Evolutionary conservation across 1,140 invertebrate genomes (phyloP).

Genomic region (Leptinotarsa undecemlineata): DNA sequence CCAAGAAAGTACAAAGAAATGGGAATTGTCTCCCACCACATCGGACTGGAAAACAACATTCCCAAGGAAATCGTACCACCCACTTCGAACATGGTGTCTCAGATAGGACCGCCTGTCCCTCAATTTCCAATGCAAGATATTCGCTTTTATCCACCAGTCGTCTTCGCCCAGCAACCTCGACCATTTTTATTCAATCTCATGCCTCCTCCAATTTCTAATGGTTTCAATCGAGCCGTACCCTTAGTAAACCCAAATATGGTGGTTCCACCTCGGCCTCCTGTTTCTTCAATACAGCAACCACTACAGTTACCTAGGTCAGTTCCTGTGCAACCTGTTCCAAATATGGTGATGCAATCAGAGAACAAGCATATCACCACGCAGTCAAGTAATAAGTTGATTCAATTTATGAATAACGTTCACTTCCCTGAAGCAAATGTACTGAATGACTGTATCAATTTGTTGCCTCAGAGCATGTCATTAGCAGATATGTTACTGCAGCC

Average conservation of each 20-base stretch:
- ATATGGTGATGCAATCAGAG: background rate
- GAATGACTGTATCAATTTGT: constrained; percentile 51
- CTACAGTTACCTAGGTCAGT: constrained; percentile 15
- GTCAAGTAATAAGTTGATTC: constrained; percentile 52
- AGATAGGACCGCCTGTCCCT: constrained; percentile 29
- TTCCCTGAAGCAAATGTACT: constrained; percentile 56
- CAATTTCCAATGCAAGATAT: constrained; percentile 28
- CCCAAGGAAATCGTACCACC: constrained; percentile 22
- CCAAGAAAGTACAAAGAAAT: constrained; percentile 55
- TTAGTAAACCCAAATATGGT: constrained; percentile 22
- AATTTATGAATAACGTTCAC: constrained; percentile 62
- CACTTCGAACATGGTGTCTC: constrained; percentile 23
- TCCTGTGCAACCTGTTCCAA: background rate
- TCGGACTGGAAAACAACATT: constrained; percentile 5
- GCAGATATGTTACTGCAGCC: constrained; percentile 53
- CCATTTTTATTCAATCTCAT: constrained; percentile 30
- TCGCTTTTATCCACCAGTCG: constrained; percentile 26
- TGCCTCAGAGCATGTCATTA: constrained; percentile 52
- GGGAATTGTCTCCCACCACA: constrained; percentile 9
- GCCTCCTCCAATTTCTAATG: constrained; percentile 16
- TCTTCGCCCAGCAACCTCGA: constrained; percentile 27
- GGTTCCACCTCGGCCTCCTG: constrained; percentile 10
- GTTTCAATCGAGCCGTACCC: constrained; percentile 26
- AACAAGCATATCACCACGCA: constrained; percentile 5
- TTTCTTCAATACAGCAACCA: constrained; percentile 11